Conservation (phyloP, 2,888 invertebrate species). For the Epirrhoe tristata region DNA sequence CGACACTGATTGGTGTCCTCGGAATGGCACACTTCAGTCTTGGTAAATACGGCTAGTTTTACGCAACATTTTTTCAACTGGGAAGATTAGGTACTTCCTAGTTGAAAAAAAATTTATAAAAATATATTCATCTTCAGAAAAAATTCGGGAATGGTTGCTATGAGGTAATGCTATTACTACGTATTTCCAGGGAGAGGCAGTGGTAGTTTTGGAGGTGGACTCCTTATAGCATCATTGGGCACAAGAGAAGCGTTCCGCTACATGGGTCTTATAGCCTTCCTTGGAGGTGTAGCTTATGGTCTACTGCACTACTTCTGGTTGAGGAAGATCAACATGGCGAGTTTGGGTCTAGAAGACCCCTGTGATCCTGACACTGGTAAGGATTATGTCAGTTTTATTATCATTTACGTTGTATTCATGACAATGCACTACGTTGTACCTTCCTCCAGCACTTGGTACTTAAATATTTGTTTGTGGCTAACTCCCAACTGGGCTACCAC, state of each 20-base stretch:
- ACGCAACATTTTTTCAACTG: no score
- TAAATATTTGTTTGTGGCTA: no score
- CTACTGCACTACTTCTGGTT: conserved; percentile 90
- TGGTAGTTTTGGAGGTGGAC: conserved; percentile 92
- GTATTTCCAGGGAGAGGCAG: conserved; percentile 88
- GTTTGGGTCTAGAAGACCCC: conserved; percentile 63
- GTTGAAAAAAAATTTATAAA: no score
- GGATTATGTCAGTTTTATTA: not conserved
- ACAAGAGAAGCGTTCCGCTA: conserved; percentile 91
- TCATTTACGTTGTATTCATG: not conserved
- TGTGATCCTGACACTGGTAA: conserved; percentile 76
- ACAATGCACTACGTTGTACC: no score
- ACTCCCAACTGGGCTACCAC: no score
- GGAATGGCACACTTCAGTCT: conserved; percentile 96
- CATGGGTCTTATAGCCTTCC: conserved; percentile 91
- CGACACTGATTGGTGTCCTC: conserved; percentile 94
- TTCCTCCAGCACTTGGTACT: no score
- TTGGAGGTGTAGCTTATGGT: conserved; percentile 89
- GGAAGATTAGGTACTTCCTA: no score
- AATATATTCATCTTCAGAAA: no score
- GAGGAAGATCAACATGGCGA: conserved; percentile 84
- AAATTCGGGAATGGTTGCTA: no score
- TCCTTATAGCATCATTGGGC: conserved; percentile 90
- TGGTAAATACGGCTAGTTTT: conserved; percentile 72
- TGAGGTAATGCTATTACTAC: not conserved